Conservation (phyloP, 2,888 invertebrate genomes). For the Temnothorax unifasciatus region DNA sequence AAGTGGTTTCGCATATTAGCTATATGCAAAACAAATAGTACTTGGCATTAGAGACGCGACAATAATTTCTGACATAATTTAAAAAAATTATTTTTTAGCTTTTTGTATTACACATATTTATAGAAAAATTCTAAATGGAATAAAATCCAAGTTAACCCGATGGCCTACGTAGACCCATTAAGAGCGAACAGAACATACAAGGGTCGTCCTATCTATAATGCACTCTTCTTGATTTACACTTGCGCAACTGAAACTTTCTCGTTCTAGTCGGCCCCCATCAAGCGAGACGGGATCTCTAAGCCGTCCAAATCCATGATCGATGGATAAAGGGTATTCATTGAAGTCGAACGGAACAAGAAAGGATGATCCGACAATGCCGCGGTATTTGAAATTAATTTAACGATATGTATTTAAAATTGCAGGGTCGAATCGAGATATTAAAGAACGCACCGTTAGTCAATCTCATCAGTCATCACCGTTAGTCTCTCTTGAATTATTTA, state of each 20-base stretch:
- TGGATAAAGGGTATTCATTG: slow-evolving; percentile 28
- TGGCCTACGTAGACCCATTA: not conserved
- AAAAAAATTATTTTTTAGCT: not conserved
- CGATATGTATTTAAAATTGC: slow-evolving; percentile 21
- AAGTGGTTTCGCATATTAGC: no score
- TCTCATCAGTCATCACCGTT: not conserved
- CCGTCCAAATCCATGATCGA: slow-evolving; percentile 38
- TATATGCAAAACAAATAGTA: not conserved
- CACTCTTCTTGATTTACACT: slow-evolving; percentile 11
- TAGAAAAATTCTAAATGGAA: not conserved
- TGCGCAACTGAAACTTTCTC: slow-evolving; percentile 44
- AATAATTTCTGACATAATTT: not conserved
- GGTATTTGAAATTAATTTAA: slow-evolving; percentile 49
- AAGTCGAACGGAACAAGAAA: slow-evolving; percentile 34
- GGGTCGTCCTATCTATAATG: not conserved
- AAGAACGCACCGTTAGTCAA: no score
- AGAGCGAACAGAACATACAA: not conserved
- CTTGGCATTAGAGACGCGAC: not conserved
- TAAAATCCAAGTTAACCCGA: not conserved
- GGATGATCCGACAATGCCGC: not conserved
- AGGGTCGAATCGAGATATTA: slow-evolving; percentile 8
- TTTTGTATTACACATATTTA: not conserved
- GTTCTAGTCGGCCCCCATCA: not conserved
- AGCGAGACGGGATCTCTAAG: not conserved
- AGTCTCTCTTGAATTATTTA: not conserved